These are phyloP conservation scores for Prosopocoilus inquinatus DNA, from an alignment of 2,888 invertebrate species.

Conservation along the genomic window DNA sequence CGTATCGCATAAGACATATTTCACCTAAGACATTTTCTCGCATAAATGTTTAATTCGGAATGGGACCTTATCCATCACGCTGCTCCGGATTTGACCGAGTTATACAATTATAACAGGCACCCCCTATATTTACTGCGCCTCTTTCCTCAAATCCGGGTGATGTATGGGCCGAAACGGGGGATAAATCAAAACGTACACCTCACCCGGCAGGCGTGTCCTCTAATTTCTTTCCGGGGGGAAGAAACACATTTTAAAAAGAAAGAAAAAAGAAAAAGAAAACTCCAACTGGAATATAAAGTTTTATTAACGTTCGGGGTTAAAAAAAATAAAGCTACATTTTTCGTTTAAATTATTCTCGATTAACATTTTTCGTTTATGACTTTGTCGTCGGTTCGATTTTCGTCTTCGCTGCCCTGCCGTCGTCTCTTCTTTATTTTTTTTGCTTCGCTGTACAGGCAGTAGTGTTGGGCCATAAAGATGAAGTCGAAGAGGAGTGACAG, in stretches of 20 bases:
- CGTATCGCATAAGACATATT: conserved; percentile 20
- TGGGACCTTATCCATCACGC: conserved; percentile 31
- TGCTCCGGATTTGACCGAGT: conserved; percentile 24
- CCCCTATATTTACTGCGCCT: conserved; percentile 24
- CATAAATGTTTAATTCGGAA: conserved; percentile 32
- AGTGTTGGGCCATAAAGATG: conserved; percentile 20
- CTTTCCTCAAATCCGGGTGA: conserved; percentile 18
- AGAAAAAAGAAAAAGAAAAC: too few species aligned
- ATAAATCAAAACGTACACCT: conserved; percentile 10
- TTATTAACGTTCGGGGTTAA: too few species aligned
- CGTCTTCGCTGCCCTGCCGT: conserved; percentile 5
- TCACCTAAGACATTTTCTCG: conserved; percentile 26
- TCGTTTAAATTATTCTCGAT: too few species aligned
- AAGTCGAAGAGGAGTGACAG: conserved; percentile 19
- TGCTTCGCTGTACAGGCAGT: conserved; percentile 13
- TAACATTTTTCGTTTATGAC: too few species aligned
- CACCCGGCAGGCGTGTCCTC: too few species aligned
- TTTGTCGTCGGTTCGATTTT: too few species aligned
- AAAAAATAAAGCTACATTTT: too few species aligned
- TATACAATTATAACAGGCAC: conserved; percentile 31
- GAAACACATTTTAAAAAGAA: too few species aligned
- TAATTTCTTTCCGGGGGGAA: too few species aligned
- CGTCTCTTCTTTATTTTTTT: background rate
- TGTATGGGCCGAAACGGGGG: conserved; percentile 14
- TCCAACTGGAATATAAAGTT: too few species aligned